These are phyloP conservation scores for Anguilla obscura DNA, from an alignment of 2,797 vertebrate genomes.

Conservation along the genomic window DNA sequence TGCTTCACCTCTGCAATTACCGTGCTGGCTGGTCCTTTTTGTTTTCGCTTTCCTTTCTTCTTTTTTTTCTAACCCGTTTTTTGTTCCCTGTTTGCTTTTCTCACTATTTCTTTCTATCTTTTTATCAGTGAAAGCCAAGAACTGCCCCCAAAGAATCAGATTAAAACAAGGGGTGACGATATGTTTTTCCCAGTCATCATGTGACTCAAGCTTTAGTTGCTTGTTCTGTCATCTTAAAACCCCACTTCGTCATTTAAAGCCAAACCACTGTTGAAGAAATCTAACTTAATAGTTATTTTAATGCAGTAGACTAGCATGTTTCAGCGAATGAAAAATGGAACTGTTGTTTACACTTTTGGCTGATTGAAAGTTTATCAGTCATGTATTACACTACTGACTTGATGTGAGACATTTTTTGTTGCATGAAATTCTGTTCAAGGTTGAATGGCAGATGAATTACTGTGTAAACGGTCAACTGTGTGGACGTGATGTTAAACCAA, in stretches of 20 bases:
- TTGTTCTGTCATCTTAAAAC: conserved; percentile 36
- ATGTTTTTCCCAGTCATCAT: conserved; percentile 36
- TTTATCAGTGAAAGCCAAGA: conserved; percentile 47
- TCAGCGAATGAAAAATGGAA: conserved; percentile 38
- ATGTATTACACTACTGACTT: conserved; percentile 31
- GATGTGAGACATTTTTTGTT: conserved; percentile 41
- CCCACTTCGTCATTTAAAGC: conserved; percentile 24
- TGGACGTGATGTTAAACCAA: not conserved
- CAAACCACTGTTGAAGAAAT: conserved; percentile 30
- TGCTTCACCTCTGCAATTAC: not conserved
- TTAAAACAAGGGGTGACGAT: conserved; percentile 49
- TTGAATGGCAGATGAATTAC: conserved; percentile 44
- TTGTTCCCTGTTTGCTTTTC: conserved; percentile 47
- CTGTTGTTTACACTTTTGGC: conserved; percentile 5
- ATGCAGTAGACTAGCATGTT: conserved; percentile 44
- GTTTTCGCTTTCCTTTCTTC: not conserved
- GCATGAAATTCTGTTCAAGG: conserved; percentile 17
- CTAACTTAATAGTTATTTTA: conserved; percentile 47
- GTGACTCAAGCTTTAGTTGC: conserved; percentile 42
- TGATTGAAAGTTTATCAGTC: conserved; percentile 19
- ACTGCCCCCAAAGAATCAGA: conserved; percentile 55
- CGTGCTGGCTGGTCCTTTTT: conserved; percentile 32
- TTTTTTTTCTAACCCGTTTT: conserved; percentile 29
- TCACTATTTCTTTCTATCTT: conserved; percentile 49
- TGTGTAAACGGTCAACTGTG: not conserved